Evolutionary conservation across 2,888 invertebrate genomes (phyloP).

Genomic region (Drosophila prolongata): DNA sequence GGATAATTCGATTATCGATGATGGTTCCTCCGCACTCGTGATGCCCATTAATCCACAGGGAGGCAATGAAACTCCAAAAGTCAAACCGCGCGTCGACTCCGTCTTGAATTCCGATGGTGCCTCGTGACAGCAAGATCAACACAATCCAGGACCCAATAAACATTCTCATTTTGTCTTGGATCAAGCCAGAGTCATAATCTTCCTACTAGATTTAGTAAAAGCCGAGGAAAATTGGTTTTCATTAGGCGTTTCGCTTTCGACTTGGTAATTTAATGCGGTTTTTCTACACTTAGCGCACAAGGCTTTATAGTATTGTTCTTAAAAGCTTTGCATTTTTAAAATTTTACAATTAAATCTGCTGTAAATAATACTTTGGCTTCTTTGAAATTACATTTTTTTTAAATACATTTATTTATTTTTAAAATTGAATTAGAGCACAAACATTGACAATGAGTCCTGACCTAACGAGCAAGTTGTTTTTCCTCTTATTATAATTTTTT

Average conservation of each 20-base stretch:
- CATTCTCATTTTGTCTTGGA: neutral
- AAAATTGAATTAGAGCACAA: too few species aligned
- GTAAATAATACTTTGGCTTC: too few species aligned
- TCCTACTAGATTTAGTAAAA: neutral
- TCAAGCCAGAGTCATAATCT: neutral
- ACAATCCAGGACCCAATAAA: neutral
- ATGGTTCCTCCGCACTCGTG: constrained; percentile 9
- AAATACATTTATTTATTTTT: too few species aligned
- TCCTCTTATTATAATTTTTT: too few species aligned
- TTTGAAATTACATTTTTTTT: too few species aligned
- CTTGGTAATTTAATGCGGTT: neutral
- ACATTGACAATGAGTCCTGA: too few species aligned
- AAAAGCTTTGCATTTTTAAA: too few species aligned
- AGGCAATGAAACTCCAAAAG: constrained; percentile 1
- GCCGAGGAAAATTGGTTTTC: neutral
- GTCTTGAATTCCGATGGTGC: neutral
- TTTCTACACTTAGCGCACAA: neutral
- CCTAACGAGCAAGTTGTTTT: too few species aligned
- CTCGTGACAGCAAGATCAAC: neutral
- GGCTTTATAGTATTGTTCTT: too few species aligned
- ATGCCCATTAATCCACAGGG: neutral
- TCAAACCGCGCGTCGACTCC: neutral
- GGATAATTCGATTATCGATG: neutral
- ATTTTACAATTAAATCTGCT: too few species aligned
- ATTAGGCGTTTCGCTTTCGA: neutral